A percentile compares a stretch with the other conserved stretches of the same genome.
Evolutionary conservation across 2,113 vertebrate species (phyloP).

Genomic region (Heterotis niloticus): DNA sequence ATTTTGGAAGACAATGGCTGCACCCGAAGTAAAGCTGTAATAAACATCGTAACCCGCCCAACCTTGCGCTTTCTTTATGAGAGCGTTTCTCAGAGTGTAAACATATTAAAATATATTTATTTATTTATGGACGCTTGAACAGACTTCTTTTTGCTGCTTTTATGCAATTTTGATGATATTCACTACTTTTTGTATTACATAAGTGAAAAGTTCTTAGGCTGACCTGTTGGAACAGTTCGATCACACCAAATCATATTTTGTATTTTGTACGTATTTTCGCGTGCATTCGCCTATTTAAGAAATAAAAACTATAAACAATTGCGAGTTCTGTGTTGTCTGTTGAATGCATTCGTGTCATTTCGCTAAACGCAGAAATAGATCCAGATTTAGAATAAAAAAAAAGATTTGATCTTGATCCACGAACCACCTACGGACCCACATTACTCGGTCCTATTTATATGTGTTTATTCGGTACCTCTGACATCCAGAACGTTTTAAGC

Average conservation of each 20-base stretch:
- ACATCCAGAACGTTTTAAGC: too few species aligned
- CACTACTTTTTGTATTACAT: too few species aligned
- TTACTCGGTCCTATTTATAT: not conserved
- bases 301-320: conserved; percentile 13
- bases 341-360: not conserved
- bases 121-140: conserved; percentile 25
- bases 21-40: not conserved
- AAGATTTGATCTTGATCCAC: not conserved
- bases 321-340: conserved; percentile 2
- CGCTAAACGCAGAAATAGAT: not conserved
- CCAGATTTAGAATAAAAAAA: not conserved
- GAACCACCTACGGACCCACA: not conserved
- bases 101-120: conserved; percentile 33
- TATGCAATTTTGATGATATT: too few species aligned
- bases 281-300: conserved; percentile 23
- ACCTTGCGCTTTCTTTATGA: not conserved
- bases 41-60: not conserved
- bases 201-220: too few species aligned
- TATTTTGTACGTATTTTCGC: conserved; percentile 19
- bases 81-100: not conserved
- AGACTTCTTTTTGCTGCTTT: conserved; percentile 21
- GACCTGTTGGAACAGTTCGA: too few species aligned
- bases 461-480: too few species aligned
- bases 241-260: conserved; percentile 22
- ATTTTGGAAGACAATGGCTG: not conserved